phyloP scores from a whole-genome alignment of 2,113 vertebrate genomes.

The Epinephelus fuscoguttatus region DNA sequence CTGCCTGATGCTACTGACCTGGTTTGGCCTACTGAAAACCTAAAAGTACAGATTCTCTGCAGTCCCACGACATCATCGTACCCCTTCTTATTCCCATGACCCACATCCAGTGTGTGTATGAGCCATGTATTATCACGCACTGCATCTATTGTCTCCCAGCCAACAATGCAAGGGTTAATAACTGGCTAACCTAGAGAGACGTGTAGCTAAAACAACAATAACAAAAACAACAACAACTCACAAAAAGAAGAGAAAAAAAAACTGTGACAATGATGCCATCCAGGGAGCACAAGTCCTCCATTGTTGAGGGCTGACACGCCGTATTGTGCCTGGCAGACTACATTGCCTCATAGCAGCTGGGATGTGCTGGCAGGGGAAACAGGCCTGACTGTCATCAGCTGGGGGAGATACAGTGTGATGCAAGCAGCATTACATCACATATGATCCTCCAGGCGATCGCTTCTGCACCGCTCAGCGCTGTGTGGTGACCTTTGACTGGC shows the following conservation, averaged over 20 bases:
- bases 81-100: constrained; percentile 70
- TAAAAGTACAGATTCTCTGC: neutral
- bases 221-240: constrained; percentile 68
- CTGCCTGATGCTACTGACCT: constrained; percentile 11
- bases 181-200: constrained; percentile 52
- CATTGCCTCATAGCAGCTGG: constrained; percentile 85
- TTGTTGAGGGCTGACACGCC: constrained; percentile 80
- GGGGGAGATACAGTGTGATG: constrained; percentile 77
- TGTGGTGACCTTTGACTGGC: constrained; percentile 28
- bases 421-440: constrained; percentile 79
- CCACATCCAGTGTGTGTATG: constrained; percentile 60
- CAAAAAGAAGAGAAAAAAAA: constrained; percentile 41
- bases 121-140: constrained; percentile 43
- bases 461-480: constrained; percentile 21
- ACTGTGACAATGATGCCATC: constrained; percentile 81
- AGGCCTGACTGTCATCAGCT: constrained; percentile 81
- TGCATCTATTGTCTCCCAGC: constrained; percentile 60
- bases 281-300: constrained; percentile 77
- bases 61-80: neutral
- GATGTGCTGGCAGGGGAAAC: constrained; percentile 80
- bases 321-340: constrained; percentile 82
- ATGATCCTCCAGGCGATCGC: constrained; percentile 40
- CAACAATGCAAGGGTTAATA: constrained; percentile 68
- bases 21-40: constrained; percentile 9
- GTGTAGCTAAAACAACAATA: constrained; percentile 69